Evolutionary conservation across 2,113 vertebrate species (phyloP).

Genomic region (Herpailurus yagouaroundi): DNA sequence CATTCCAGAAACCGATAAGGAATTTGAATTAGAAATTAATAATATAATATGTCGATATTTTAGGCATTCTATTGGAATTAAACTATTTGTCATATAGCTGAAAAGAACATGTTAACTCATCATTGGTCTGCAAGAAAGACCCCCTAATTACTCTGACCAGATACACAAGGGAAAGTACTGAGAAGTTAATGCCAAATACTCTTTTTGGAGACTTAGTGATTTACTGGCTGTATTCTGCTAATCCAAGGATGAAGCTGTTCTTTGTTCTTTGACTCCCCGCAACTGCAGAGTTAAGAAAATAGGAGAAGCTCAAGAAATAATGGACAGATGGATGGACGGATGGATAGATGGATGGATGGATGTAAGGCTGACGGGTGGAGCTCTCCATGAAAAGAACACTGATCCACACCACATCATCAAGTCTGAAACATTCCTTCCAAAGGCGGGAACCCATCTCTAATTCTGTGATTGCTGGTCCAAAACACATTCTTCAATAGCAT

Average conservation of each 20-base stretch:
- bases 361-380: neutral
- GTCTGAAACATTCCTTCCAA: neutral
- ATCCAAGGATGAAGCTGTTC: neutral
- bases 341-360: neutral
- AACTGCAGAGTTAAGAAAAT: neutral
- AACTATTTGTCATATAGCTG: neutral
- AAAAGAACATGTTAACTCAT: neutral
- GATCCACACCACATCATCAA: neutral
- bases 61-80: neutral
- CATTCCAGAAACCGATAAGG: neutral
- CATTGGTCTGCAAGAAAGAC: neutral
- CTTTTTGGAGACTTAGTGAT: neutral
- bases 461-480: neutral
- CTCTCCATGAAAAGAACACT: neutral
- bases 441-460: neutral
- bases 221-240: neutral
- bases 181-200: neutral
- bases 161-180: neutral
- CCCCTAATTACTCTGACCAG: neutral
- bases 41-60: neutral
- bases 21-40: neutral
- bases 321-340: neutral
- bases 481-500: neutral
- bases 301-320: neutral
- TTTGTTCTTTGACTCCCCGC: neutral